Evolutionary conservation across 1,140 invertebrate species (phyloP).

Genomic region (Neodiprion virginianus): DNA sequence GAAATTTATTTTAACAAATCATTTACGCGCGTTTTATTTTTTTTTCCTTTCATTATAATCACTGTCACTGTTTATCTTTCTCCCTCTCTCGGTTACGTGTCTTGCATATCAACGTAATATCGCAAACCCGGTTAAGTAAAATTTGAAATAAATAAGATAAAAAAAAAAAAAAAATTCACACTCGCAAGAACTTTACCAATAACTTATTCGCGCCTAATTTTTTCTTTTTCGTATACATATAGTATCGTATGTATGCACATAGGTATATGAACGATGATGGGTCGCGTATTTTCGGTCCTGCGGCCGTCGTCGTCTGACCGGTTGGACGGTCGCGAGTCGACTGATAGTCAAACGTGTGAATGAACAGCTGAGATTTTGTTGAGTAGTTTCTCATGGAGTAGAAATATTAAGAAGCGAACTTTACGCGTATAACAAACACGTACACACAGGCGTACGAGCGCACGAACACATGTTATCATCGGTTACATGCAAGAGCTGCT

Average conservation of each 20-base stretch:
- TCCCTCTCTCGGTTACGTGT: background rate
- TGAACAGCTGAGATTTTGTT: slow-evolving; percentile 54
- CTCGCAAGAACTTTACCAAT: slow-evolving; percentile 10
- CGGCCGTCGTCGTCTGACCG: slow-evolving; percentile 49
- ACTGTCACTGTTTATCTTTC: background rate
- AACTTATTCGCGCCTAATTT: slow-evolving; percentile 14
- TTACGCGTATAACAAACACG: no score
- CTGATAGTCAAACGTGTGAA: slow-evolving; percentile 55
- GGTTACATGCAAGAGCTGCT: no score
- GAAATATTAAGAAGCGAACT: no score
- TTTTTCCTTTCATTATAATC: background rate
- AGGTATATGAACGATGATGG: background rate
- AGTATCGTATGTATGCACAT: no score
- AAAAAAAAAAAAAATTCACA: slow-evolving; percentile 19
- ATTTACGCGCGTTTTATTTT: background rate
- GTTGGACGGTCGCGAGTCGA: slow-evolving; percentile 56
- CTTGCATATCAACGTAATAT: no score
- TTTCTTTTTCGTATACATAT: no score
- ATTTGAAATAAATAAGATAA: background rate
- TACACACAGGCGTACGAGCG: no score
- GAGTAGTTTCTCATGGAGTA: slow-evolving; percentile 46
- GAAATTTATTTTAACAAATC: background rate
- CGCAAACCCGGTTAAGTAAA: background rate
- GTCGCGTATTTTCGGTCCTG: slow-evolving; percentile 30
- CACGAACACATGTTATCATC: no score